Percentiles rank a stretch among this genome's conserved stretches.
phyloP scores from a whole-genome alignment of 2,113 vertebrate species.

The Athene noctua region DNA sequence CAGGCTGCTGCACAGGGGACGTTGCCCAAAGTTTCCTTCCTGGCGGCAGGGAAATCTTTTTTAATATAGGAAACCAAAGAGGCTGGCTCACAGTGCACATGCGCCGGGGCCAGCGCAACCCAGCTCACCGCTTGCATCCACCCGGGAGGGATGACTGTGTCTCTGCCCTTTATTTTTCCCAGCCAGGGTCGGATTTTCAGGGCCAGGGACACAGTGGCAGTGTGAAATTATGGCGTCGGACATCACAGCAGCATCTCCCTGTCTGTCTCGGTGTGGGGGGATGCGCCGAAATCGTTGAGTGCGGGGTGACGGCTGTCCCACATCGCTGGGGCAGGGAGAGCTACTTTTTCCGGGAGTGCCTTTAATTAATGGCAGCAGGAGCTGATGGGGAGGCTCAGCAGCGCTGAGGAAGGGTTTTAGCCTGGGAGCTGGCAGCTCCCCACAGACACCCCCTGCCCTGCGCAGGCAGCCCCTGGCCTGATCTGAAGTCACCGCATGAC shows the following conservation, averaged over 20 bases:
- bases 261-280: neutral
- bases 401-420: neutral
- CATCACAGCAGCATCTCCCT: neutral
- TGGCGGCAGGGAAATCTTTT: constrained; percentile 2
- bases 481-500: neutral
- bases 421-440: neutral
- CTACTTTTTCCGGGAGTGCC: neutral
- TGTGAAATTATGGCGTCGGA: neutral
- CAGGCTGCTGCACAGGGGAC: neutral
- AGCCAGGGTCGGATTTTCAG: neutral
- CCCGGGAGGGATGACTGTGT: neutral
- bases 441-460: neutral
- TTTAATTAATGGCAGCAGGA: neutral
- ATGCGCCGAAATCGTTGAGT: accelerated
- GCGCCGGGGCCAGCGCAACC: neutral
- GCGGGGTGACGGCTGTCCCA: neutral
- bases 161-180: neutral
- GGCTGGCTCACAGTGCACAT: neutral
- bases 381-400: neutral
- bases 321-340: neutral
- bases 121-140: neutral
- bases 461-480: neutral
- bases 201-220: accelerated
- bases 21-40: constrained; percentile 41
- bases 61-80: neutral